phyloP scores from a whole-genome alignment of 1,140 invertebrate species.

The Drosophila busckii region DNA sequence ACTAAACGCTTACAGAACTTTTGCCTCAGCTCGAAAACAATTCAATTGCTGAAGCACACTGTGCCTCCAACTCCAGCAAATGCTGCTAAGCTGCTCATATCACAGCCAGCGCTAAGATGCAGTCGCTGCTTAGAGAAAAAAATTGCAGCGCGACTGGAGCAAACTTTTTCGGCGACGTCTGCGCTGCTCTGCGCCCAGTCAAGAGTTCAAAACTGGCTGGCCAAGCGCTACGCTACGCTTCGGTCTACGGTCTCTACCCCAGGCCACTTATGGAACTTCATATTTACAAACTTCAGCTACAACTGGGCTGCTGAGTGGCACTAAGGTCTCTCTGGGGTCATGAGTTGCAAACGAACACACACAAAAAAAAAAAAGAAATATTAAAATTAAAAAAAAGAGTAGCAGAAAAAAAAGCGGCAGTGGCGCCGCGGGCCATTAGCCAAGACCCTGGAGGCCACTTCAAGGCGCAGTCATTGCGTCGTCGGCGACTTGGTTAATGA shows the following conservation, averaged over 20 bases:
- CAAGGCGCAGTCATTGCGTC: conserved; percentile 26
- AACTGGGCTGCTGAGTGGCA: conserved; percentile 19
- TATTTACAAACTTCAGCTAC: conserved; percentile 58
- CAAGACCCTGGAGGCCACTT: conserved; percentile 62
- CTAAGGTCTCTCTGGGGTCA: not conserved
- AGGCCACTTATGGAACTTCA: conserved; percentile 69
- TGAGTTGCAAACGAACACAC: not conserved
- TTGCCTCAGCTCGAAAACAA: no score
- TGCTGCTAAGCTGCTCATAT: conserved; percentile 23
- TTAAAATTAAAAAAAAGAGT: conserved; percentile 5
- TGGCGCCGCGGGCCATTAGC: conserved; percentile 69
- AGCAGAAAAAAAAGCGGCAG: conserved; percentile 39
- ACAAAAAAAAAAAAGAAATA: not conserved
- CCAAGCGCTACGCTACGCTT: no score
- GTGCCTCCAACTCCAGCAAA: no score
- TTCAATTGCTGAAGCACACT: no score
- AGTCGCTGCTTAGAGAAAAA: no score
- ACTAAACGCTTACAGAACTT: no score
- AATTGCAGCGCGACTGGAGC: conserved; percentile 50
- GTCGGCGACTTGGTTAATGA: conserved; percentile 56
- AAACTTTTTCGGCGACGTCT: conserved; percentile 66
- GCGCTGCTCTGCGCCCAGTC: conserved; percentile 43
- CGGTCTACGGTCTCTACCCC: not conserved
- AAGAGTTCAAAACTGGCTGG: conserved; percentile 46
- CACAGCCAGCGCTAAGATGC: no score